Conservation (phyloP, 2,113 vertebrate genomes). For the Hipposideros armiger region DNA sequence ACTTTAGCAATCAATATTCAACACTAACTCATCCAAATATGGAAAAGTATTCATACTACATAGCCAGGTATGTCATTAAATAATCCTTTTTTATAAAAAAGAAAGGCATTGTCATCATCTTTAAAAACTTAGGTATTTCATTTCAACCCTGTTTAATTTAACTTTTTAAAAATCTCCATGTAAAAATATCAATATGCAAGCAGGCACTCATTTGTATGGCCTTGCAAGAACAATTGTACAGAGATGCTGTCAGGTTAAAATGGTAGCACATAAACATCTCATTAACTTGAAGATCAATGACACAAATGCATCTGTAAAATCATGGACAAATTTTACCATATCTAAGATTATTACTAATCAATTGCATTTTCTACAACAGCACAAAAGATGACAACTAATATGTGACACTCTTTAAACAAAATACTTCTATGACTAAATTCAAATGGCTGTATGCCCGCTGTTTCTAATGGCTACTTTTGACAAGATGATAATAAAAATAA, state of each 20-base stretch:
- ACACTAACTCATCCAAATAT: background rate
- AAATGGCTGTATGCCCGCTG: slow-evolving; percentile 42
- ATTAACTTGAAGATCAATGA: slow-evolving; percentile 83
- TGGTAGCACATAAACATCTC: slow-evolving; percentile 74
- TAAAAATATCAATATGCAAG: slow-evolving; percentile 70
- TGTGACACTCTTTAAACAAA: slow-evolving; percentile 67
- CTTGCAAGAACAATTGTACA: slow-evolving; percentile 68
- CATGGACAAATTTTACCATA: slow-evolving; percentile 79
- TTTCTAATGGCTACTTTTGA: slow-evolving; percentile 64
- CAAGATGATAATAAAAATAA: slow-evolving; percentile 70
- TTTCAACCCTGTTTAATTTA: slow-evolving; percentile 66
- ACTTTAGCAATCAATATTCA: background rate
- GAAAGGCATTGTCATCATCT: slow-evolving; percentile 47
- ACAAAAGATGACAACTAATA: slow-evolving; percentile 58
- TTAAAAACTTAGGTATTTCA: slow-evolving; percentile 74
- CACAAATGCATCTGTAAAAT: slow-evolving; percentile 78
- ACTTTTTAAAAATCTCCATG: slow-evolving; percentile 71
- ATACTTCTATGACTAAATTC: slow-evolving; percentile 66
- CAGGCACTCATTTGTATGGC: slow-evolving; percentile 67
- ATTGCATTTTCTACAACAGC: slow-evolving; percentile 76
- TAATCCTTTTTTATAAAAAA: slow-evolving; percentile 42
- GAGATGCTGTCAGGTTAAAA: slow-evolving; percentile 73
- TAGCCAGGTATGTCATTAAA: slow-evolving; percentile 56
- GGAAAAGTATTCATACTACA: slow-evolving; percentile 54
- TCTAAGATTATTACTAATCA: slow-evolving; percentile 83